Base-by-base conservation (phyloP, 2,797 vertebrate genomes). In the Phylloscopus collybita region DNA sequence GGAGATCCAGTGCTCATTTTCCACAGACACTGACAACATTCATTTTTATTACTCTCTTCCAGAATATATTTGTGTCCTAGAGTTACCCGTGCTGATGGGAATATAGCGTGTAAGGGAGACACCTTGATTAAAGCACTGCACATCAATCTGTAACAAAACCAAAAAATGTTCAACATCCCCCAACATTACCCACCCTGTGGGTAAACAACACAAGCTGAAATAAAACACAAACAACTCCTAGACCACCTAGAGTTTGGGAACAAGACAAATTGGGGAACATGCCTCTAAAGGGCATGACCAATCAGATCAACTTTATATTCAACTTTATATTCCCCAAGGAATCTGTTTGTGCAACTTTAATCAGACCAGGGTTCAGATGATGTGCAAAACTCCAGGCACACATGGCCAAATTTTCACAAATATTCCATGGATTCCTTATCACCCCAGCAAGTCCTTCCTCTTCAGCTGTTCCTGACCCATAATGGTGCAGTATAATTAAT, bases 401-500 rank as follows among this genome's bases (percentile, higher is more conserved):
- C 0, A 0, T 16, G 50, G 62, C 36, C 79, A 83, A 44, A 51
- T 95, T 76, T 92, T 95, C 42, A 59, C n/a, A 90, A 96, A 62
- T 72, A 91, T 88, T 89, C 95, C 60, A 22, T n/a, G 94, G 87
- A 50, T 56, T 59, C 25, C 71, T 61, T 90, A 66, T 69, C 49
- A 59, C 11, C 54, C 80, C 27, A 34, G 40, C 32, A 88, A 96
- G 83, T 64, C 80, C 45, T 80, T 62, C 85, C n/a, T 91, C 78
- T 85, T 94, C 82, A 95, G 57, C 74, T 95, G 91, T 84, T 84
- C 73, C 72, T 92, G 65, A 75, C 90, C 83, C 75, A 1, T 54
- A 72, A 29, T 51, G 44, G 50, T 78, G 69, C 30, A 90, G 61
- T 38, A 56, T 90, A 94, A 94, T 94, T 96, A 97, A 92, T 94